These are phyloP conservation scores for Drosophila aff. DNA, from an alignment of 1,140 invertebrate species.

Conservation along the genomic window DNA sequence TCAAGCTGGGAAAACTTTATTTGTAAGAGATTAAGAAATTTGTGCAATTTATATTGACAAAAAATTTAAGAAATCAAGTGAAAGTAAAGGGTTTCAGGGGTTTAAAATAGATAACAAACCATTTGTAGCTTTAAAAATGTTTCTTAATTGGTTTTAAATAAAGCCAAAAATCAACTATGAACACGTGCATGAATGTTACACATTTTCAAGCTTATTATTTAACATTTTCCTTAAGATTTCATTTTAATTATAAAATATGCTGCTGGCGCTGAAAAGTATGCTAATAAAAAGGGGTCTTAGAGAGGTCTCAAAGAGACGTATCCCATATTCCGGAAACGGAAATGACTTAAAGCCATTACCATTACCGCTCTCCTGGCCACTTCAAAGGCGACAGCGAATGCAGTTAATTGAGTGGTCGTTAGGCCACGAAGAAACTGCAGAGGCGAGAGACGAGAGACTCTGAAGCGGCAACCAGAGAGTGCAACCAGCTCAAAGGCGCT, in stretches of 20 bases:
- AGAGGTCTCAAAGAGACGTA: neutral
- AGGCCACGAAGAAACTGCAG: slow-evolving; percentile 12
- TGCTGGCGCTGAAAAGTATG: neutral
- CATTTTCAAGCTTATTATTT: neutral
- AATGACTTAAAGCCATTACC: slow-evolving; percentile 40
- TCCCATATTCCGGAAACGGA: slow-evolving; percentile 3
- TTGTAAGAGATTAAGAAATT: neutral
- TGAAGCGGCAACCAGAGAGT: neutral
- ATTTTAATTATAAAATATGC: neutral
- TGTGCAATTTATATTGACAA: neutral
- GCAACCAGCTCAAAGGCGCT: slow-evolving; percentile 28
- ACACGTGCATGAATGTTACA: neutral
- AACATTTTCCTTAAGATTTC: no score
- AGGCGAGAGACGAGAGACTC: neutral
- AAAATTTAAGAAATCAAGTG: neutral
- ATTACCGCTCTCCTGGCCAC: slow-evolving; percentile 23
- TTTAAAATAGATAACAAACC: no score
- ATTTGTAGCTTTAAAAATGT: neutral
- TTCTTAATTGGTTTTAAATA: neutral
- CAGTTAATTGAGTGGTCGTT: slow-evolving; percentile 68
- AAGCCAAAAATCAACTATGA: neutral
- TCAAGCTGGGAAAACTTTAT: neutral
- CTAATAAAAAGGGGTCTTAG: neutral
- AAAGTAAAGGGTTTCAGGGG: neutral
- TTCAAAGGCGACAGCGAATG: slow-evolving; percentile 64